phyloP scores from a whole-genome alignment of 1,140 invertebrate genomes.

The Macrobrachium rosenbergii region DNA sequence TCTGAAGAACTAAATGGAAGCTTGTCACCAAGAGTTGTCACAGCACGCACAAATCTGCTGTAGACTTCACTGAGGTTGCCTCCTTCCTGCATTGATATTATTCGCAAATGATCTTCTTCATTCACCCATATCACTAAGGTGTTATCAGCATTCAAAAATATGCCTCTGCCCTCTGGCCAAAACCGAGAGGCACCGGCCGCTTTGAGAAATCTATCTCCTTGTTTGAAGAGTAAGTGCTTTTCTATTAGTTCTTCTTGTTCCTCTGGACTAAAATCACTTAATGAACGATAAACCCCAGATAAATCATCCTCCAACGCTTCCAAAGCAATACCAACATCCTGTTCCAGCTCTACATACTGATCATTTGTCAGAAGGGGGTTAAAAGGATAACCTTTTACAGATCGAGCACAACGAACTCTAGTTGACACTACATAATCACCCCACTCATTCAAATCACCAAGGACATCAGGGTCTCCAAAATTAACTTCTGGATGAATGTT shows the following conservation, averaged over 20 bases:
- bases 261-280: constrained; percentile 87
- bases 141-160: constrained; percentile 96
- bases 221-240: constrained; percentile 98
- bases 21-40: constrained; percentile 76
- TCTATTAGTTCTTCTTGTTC: constrained; percentile 94
- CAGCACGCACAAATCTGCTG: constrained; percentile 67
- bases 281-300: constrained; percentile 63
- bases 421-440: constrained; percentile 81
- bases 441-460: constrained; percentile 78
- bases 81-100: constrained; percentile 97
- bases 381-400: constrained; percentile 80
- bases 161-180: constrained; percentile 95
- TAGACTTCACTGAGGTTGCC: constrained; percentile 80
- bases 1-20: constrained; percentile 81
- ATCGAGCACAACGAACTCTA: constrained; percentile 82
- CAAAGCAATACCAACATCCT: constrained; percentile 80
- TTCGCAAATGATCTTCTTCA: constrained; percentile 80
- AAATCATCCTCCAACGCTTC: neutral
- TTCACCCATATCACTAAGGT: constrained; percentile 87
- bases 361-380: constrained; percentile 44
- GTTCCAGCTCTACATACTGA: constrained; percentile 81
- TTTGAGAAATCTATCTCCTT: constrained; percentile 87
- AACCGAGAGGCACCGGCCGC: constrained; percentile 91
- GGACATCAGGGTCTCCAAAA: constrained; percentile 71
- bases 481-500: constrained; percentile 72